Percentiles rank a stretch among this genome's conserved stretches.
Evolutionary conservation across 2,113 vertebrate species (phyloP).

Genomic region (Cyanoramphus novaezelandiae): DNA sequence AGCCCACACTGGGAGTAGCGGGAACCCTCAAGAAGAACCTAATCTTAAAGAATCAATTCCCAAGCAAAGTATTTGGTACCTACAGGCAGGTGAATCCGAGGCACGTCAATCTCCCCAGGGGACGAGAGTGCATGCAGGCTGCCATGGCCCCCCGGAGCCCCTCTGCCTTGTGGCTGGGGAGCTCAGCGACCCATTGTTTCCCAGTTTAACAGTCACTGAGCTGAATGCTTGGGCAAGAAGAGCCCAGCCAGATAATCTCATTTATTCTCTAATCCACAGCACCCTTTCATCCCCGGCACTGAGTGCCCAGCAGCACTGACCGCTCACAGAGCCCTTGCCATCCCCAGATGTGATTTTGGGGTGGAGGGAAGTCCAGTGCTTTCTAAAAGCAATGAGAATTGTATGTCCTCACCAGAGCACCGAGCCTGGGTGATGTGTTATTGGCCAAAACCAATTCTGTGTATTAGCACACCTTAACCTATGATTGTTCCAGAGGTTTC

Average conservation of each 20-base stretch:
- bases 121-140: not conserved
- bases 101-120: not conserved
- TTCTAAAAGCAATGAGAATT: not conserved
- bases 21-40: not conserved
- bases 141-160: not conserved
- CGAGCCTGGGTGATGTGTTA: rapidly evolving
- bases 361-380: not conserved
- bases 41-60: not conserved
- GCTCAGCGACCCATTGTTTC: not conserved
- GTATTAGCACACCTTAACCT: not conserved
- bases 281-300: not conserved
- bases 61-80: not conserved
- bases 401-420: not conserved
- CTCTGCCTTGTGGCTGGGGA: rapidly evolving
- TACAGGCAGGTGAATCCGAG: slow-evolving; percentile 32
- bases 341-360: not conserved
- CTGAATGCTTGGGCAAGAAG: not conserved
- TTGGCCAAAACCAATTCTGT: not conserved
- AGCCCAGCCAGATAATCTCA: slow-evolving; percentile 34
- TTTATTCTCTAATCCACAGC: slow-evolving; percentile 13
- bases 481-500: not conserved
- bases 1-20: not conserved
- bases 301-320: not conserved
- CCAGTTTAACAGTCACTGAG: slow-evolving; percentile 8
- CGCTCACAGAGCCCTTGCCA: rapidly evolving